phyloP scores from a whole-genome alignment of 1,140 invertebrate genomes.

The Bilobella aurantiaca region DNA sequence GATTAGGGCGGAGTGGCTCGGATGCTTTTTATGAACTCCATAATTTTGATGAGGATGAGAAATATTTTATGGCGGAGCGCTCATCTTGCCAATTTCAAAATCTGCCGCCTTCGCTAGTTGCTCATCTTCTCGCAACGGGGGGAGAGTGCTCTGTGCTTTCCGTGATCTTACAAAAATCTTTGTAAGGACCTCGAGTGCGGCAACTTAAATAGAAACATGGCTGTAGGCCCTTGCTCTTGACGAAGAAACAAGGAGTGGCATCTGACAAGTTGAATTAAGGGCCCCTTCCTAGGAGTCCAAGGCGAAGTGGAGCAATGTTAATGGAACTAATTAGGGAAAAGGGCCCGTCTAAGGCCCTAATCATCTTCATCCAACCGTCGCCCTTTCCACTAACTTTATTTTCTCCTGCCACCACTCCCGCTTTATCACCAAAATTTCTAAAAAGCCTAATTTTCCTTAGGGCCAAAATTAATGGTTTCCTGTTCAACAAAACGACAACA shows the following conservation, averaged over 20 bases:
- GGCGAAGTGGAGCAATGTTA: not conserved
- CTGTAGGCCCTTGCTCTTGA: too few species aligned
- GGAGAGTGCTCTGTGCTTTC: too few species aligned
- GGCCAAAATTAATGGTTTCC: not conserved
- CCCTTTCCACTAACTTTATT: too few species aligned
- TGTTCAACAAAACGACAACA: too few species aligned
- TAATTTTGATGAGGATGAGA: constrained; percentile 6
- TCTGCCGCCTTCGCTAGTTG: not conserved
- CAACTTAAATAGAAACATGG: too few species aligned
- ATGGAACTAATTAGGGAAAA: not conserved
- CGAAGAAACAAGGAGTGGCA: not conserved
- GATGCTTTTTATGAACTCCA: constrained; percentile 6
- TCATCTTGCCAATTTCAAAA: not conserved
- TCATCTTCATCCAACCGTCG: too few species aligned
- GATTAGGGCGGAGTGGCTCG: not conserved
- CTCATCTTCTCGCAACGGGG: too few species aligned
- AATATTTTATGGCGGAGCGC: not conserved
- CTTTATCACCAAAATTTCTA: not conserved
- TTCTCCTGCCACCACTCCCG: too few species aligned
- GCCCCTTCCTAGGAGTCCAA: too few species aligned
- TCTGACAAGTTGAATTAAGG: not conserved
- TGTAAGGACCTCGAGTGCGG: too few species aligned
- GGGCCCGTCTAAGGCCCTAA: not conserved
- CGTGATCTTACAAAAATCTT: too few species aligned
- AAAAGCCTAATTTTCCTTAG: not conserved